Conservation (phyloP, 2,888 invertebrate genomes). For the Notodonta dromedarius region DNA sequence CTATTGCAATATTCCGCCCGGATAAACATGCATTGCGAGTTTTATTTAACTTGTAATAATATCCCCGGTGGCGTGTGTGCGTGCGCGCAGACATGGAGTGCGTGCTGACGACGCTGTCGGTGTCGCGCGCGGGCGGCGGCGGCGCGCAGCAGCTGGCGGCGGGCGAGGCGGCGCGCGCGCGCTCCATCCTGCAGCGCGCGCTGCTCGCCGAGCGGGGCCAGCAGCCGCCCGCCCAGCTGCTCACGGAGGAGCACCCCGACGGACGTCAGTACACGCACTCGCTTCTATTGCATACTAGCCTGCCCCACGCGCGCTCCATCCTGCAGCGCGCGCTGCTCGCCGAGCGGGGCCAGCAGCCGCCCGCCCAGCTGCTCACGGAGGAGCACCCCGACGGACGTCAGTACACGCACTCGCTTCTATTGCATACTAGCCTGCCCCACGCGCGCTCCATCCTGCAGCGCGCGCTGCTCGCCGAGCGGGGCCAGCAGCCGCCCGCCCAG, state of each 20-base stretch:
- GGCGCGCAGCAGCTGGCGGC: constrained; percentile 86
- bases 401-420: too few relatives aligned
- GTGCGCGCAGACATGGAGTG: constrained; percentile 90
- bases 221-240: constrained; percentile 73
- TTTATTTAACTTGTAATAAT: neutral
- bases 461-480: constrained; percentile 91
- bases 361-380: constrained; percentile 85
- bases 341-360: constrained; percentile 86
- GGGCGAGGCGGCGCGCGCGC: constrained; percentile 90
- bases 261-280: constrained; percentile 90
- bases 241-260: constrained; percentile 94
- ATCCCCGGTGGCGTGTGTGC: too few relatives aligned
- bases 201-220: constrained; percentile 90
- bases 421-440: constrained; percentile 57
- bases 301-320: constrained; percentile 89
- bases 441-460: constrained; percentile 93
- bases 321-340: constrained; percentile 92
- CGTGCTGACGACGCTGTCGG: constrained; percentile 92
- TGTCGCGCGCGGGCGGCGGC: constrained; percentile 88
- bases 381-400: constrained; percentile 94
- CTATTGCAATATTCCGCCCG: too few relatives aligned
- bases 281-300: too few relatives aligned
- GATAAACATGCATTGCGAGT: too few relatives aligned
- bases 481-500: constrained; percentile 75
- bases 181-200: constrained; percentile 93